Percentiles rank a stretch among this genome's conserved stretches.
Conservation (phyloP, 2,113 vertebrate species). For the Antechinus flavipes region DNA sequence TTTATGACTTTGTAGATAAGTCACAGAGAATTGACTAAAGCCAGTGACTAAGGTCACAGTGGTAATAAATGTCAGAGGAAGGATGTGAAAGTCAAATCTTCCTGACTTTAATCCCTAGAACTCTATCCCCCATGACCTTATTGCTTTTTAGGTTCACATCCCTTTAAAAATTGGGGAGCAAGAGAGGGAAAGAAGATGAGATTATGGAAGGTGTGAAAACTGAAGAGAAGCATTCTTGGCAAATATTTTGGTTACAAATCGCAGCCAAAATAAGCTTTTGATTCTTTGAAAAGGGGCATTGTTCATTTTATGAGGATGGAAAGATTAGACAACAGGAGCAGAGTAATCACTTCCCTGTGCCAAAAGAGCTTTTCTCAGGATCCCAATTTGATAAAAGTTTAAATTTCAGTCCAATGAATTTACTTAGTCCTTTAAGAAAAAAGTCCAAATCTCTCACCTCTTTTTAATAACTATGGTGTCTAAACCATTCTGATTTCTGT, state of each 20-base stretch:
- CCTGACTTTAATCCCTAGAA: not conserved
- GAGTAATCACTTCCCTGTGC: not conserved
- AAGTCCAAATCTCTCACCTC: slow-evolving; percentile 22
- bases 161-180: not conserved
- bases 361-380: slow-evolving; percentile 53
- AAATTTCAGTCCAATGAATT: not conserved
- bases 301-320: slow-evolving; percentile 43
- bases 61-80: not conserved
- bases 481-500: slow-evolving; percentile 40
- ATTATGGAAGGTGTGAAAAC: not conserved
- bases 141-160: not conserved
- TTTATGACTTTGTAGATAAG: not conserved
- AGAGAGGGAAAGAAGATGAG: not conserved
- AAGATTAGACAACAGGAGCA: slow-evolving; percentile 44
- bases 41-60: not conserved
- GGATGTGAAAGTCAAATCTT: not conserved
- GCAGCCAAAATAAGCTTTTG: slow-evolving; percentile 5
- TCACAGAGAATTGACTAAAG: not conserved
- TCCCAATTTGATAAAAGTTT: not conserved
- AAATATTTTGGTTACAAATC: slow-evolving; percentile 40
- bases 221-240: not conserved
- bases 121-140: not conserved
- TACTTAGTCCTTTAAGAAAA: slow-evolving; percentile 13
- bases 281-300: not conserved
- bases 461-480: slow-evolving; percentile 43